Base-by-base conservation (phyloP, 2,797 vertebrate species). In the Lepus townsendii region DNA sequence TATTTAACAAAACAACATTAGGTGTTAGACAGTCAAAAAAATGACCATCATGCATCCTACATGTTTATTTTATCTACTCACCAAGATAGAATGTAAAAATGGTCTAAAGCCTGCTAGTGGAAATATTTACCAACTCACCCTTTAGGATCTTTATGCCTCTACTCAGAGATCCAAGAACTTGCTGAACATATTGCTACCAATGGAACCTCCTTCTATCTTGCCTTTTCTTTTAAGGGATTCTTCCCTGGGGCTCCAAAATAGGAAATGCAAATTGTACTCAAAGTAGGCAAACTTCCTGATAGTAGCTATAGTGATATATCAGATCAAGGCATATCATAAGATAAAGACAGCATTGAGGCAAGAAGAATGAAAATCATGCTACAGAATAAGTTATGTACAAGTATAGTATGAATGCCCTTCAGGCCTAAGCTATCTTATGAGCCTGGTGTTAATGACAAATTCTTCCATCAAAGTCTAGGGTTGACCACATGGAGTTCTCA, bases 21-120 rank as follows among this genome's bases (percentile, higher is more conserved):
- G 94, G 94, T 97, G 79, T 82, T 93, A 72, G 88, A 94, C 76
- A 94, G 92, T 94, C 95, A 92, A 79, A 84, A 95, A 96, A 97
- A 91, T 71, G 60, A 71, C 65, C 27, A 65, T 63, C 19, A 13
- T 16, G 26, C 4, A 30, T 63, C 54, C 84, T 93, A 83, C 69
- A 19, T 79, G 73, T 92, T 96, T 95, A 84, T 71, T 94, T 95
- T 91, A 93, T 57, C 83, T 73, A 38, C 71, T 63, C 80, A 80
- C 68, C 68, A 88, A 92, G 73, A 78, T 83, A 92, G 80, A 83
- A 73, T 95, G 75, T 30, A 90, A 95, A 76, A 94, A 89, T 76
- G 50, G 54, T 85, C 86, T 52, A 95, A 96, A 92, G 32, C 20
- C 26, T 68, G n/a, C 85, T 91, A 20, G 38, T 63, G 2, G 75